Percentiles rank a stretch among this genome's conserved stretches.
Conservation (phyloP, 2,113 vertebrate species). For the Rhabdomys dilectus region DNA sequence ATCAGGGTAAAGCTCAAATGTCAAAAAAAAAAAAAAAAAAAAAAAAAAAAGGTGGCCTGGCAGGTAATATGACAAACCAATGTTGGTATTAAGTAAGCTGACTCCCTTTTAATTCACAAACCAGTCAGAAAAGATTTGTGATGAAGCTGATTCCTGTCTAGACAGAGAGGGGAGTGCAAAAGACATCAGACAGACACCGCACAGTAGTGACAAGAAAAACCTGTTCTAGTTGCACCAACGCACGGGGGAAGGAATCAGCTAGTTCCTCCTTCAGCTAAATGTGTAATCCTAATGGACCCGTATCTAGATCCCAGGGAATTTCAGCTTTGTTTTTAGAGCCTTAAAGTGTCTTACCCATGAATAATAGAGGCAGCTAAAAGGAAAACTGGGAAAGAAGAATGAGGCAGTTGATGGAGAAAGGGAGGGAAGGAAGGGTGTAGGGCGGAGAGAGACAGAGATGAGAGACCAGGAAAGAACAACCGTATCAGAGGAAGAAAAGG, state of each 20-base stretch:
- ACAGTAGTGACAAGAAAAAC: conserved; percentile 72
- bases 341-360: background rate
- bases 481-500: background rate
- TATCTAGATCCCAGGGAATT: conserved; percentile 15
- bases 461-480: background rate
- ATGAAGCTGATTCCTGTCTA: conserved; percentile 88
- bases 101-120: conserved; percentile 87
- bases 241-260: conserved; percentile 43
- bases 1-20: conserved; percentile 82
- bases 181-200: conserved; percentile 85
- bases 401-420: background rate
- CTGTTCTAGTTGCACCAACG: conserved; percentile 73
- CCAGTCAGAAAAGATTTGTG: conserved; percentile 86
- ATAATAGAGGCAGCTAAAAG: background rate
- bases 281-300: conserved; percentile 43
- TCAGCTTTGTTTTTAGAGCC: conserved; percentile 43
- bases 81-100: conserved; percentile 84
- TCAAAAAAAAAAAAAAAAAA: conserved; percentile 56
- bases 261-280: conserved; percentile 66
- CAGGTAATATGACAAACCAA: conserved; percentile 87
- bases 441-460: background rate
- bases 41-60: conserved; percentile 71
- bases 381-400: background rate
- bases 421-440: background rate
- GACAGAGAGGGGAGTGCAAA: conserved; percentile 88